Evolutionary conservation across 2,888 invertebrate species (phyloP), one percentile per base, ranked within the genome.

Genomic region (Cataglyphis albicans): DNA sequence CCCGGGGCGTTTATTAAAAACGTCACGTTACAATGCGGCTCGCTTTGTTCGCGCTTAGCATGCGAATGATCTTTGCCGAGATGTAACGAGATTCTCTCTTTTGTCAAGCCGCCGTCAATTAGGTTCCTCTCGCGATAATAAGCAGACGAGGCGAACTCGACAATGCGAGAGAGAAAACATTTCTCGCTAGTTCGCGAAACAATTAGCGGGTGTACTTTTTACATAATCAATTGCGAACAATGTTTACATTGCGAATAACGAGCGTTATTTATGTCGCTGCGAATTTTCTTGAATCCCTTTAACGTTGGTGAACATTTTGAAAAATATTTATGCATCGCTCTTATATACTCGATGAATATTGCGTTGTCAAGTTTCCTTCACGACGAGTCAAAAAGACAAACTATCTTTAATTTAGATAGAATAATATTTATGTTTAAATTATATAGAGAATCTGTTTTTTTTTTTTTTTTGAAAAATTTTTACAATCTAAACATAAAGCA

Each of bases 21-120:
- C 52, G 52, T 52, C 41, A 73, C 38, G 65, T 80, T 52, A 65
- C 55, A 38, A 6, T 44, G 44, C 15, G 68, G 5, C 12, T 70
- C 59, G 70, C 44, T 52, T 52, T 52, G 64, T 48, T 78, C 48
- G 12, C 55, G 21, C 63, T 78, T 38, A 75, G 52, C 63, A 32
- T 52, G 61, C 70, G 35, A 68, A 25, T 44, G 67, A 65, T 68
- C 61, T n/a, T 32, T 12, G 29, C 55, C 52, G 52, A 67, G 15
- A 59, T 35, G 70, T 82, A 67, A 82, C 48, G 65, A 59, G 59
- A 67, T 52, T 82, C 57, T 80, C 25, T 21, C 32, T 52, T 74
- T 64, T 81, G 55, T 75, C 63, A 29, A 29, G 35, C 41, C 35
- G 76, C 48, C 41, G 70, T 63, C 78, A 78, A 82, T 82, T 82